Evolutionary conservation across 1,140 invertebrate species (phyloP).

Genomic region (Trigoniulus corallinus): DNA sequence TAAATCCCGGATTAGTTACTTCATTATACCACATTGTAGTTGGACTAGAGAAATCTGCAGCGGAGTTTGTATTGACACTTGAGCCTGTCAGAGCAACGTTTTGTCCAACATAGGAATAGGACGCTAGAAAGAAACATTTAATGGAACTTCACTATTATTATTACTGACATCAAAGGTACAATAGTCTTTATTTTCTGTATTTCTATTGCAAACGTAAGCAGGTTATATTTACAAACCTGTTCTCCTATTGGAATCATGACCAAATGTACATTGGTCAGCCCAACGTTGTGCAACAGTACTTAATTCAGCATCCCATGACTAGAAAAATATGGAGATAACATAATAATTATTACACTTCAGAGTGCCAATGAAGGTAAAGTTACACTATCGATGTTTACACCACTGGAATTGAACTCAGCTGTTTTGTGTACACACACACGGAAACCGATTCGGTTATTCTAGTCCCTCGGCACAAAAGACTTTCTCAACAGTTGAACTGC

Average conservation of each 20-base stretch:
- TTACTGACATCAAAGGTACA: background rate
- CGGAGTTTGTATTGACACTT: background rate
- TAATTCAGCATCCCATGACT: conserved; percentile 26
- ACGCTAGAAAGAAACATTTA: background rate
- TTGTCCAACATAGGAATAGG: background rate
- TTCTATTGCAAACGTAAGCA: background rate
- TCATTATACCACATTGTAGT: conserved; percentile 66
- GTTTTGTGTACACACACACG: no score
- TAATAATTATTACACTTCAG: no score
- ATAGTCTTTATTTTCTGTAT: background rate
- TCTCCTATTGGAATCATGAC: conserved; percentile 18
- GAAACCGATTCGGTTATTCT: background rate
- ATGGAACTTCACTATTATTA: no score
- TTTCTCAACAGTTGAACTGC: no score
- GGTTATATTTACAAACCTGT: conserved; percentile 23
- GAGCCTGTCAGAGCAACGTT: background rate
- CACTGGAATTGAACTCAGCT: no score
- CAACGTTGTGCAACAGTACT: conserved; percentile 25
- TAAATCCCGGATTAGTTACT: conserved; percentile 48
- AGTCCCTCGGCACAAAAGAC: background rate
- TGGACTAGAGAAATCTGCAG: background rate
- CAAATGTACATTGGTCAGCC: conserved; percentile 26
- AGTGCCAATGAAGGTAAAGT: no score
- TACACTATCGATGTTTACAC: no score
- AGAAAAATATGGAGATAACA: no score